A percentile compares a stretch with the other conserved stretches of the same genome.
Conservation (phyloP, 2,113 vertebrate genomes). For the Ranitomeya imitator region DNA sequence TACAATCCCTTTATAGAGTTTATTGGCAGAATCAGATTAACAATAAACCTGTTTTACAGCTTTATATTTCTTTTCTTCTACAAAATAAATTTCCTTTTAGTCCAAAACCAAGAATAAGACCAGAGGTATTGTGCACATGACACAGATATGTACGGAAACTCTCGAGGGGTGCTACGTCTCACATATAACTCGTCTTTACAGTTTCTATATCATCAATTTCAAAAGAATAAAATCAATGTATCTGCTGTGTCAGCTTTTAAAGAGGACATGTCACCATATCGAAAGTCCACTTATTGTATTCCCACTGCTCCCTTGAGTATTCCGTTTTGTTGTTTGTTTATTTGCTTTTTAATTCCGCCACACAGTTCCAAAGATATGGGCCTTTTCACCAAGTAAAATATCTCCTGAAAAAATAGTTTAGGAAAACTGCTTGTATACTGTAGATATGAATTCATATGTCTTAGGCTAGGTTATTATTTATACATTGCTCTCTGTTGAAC, state of each 20-base stretch:
- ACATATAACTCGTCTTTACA: not conserved
- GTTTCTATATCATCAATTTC: not conserved
- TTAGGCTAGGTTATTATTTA: too few species aligned
- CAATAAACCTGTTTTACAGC: conserved; percentile 10
- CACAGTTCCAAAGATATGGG: too few species aligned
- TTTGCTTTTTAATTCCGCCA: too few species aligned
- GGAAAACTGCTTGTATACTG: too few species aligned
- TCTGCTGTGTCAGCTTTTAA: not conserved
- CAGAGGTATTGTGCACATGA: not conserved
- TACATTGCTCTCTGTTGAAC: too few species aligned
- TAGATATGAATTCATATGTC: too few species aligned
- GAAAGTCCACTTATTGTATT: too few species aligned
- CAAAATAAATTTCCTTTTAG: not conserved
- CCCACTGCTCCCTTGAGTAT: too few species aligned
- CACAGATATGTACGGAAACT: not conserved
- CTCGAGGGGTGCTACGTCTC: not conserved
- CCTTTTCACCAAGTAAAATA: too few species aligned
- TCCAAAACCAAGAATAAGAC: not conserved
- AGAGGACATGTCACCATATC: too few species aligned
- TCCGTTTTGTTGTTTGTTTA: too few species aligned
- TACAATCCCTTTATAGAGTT: not conserved
- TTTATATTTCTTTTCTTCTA: not conserved
- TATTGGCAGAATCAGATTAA: not conserved
- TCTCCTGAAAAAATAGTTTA: too few species aligned
- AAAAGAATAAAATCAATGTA: not conserved